These are phyloP conservation scores for Allacma fusca DNA, from an alignment of 2,888 invertebrate species.

Conservation along the genomic window DNA sequence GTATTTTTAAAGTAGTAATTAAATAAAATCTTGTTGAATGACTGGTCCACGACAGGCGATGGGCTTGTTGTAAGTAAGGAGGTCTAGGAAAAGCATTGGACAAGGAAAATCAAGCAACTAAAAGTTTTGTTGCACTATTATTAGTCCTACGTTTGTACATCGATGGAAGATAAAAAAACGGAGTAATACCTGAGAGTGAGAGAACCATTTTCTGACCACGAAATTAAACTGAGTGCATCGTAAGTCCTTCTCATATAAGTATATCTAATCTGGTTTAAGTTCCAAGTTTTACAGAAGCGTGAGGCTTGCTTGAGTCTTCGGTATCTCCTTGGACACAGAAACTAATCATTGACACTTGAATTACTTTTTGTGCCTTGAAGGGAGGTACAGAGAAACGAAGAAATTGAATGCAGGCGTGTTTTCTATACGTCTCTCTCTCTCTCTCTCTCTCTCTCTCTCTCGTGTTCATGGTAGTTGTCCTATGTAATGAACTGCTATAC, in stretches of 20 bases:
- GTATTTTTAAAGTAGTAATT: too few relatives aligned
- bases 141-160: not conserved
- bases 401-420: slow-evolving; percentile 2
- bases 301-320: not conserved
- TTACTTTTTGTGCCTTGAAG: slow-evolving; percentile 10
- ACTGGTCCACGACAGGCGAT: too few relatives aligned
- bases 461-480: too few relatives aligned
- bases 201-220: not conserved
- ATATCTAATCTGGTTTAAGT: slow-evolving; percentile 3
- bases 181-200: not conserved
- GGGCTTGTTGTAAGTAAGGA: too few relatives aligned
- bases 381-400: not conserved
- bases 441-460: not conserved
- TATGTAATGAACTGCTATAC: too few relatives aligned
- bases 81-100: too few relatives aligned
- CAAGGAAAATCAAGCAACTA: not conserved
- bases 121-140: too few relatives aligned
- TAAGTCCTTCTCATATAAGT: not conserved
- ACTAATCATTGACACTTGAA: slow-evolving; percentile 13
- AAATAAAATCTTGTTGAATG: too few relatives aligned
- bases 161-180: not conserved
- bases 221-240: slow-evolving; percentile 10
- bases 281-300: not conserved
- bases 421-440: not conserved
- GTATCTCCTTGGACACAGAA: slow-evolving; percentile 1